These are phyloP conservation scores for Caenorhabditis japonica DNA, from an alignment of 2,888 invertebrate genomes.

Conservation along the genomic window DNA sequence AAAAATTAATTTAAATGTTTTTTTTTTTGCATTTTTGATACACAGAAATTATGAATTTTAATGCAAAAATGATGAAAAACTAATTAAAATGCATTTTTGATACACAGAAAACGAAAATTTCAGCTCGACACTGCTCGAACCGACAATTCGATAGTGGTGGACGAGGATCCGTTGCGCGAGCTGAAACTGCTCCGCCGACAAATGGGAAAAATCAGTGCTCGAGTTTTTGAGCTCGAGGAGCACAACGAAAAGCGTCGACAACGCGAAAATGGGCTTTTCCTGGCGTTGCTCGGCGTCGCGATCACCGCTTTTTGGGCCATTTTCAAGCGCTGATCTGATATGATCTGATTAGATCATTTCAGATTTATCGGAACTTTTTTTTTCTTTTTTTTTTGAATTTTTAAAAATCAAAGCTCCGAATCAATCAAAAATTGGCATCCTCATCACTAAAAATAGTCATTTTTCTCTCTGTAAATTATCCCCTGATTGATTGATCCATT, in stretches of 20 bases:
- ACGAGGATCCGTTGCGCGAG: constrained; percentile 52
- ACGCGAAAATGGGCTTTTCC: constrained; percentile 25
- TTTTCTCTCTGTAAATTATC: too few species aligned
- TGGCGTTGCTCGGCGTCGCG: constrained; percentile 39
- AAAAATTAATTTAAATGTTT: too few species aligned
- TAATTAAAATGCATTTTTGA: too few species aligned
- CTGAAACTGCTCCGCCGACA: constrained; percentile 44
- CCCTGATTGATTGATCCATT: too few species aligned
- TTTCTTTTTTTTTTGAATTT: constrained; percentile 8
- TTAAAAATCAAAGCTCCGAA: too few species aligned
- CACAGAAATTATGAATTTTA: too few species aligned
- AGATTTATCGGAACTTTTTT: too few species aligned
- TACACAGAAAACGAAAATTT: too few species aligned
- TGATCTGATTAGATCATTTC: too few species aligned
- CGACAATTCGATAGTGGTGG: constrained; percentile 50
- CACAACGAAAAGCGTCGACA: constrained; percentile 31
- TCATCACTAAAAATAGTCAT: not conserved
- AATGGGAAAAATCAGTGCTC: constrained; percentile 33
- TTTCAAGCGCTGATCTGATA: constrained; percentile 21
- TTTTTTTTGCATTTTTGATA: too few species aligned
- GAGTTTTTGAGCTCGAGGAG: constrained; percentile 45
- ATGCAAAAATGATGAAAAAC: too few species aligned
- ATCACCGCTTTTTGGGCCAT: constrained; percentile 35
- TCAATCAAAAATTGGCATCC: not conserved
- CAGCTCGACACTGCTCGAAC: constrained; percentile 50